Conservation (phyloP, 2,888 invertebrate species). For the Tupiocoris notatus region DNA sequence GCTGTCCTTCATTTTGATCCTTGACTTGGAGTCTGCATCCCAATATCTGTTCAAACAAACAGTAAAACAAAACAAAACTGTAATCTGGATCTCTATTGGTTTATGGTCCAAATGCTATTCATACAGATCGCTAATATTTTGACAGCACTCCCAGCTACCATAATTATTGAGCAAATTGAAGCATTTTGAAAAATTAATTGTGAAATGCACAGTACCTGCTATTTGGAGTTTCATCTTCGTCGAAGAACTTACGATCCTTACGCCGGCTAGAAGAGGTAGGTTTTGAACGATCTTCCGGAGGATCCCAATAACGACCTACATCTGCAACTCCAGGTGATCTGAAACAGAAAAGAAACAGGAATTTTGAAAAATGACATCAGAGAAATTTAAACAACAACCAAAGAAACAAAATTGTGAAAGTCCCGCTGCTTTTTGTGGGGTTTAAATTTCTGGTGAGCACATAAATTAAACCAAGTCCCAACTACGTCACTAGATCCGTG, state of each 20-base stretch:
- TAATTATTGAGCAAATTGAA: no score
- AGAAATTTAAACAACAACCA: no score
- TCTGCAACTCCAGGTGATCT: background rate
- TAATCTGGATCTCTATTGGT: no score
- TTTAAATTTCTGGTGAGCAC: no score
- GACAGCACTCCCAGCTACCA: no score
- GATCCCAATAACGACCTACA: background rate
- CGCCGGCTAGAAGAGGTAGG: background rate
- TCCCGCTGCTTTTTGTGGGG: no score
- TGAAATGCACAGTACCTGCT: background rate
- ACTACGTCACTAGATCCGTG: no score
- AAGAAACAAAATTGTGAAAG: no score
- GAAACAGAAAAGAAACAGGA: background rate
- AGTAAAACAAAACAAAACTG: no score
- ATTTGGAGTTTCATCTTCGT: background rate
- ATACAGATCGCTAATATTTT: background rate
- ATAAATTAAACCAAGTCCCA: no score
- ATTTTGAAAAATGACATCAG: no score
- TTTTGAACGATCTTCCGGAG: background rate
- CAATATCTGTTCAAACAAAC: slow-evolving; percentile 26
- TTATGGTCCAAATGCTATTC: background rate
- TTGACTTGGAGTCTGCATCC: slow-evolving; percentile 45
- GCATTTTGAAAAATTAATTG: background rate
- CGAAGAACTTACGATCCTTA: background rate
- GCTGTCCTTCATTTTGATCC: slow-evolving; percentile 46